Evolutionary conservation across 2,797 vertebrate species (phyloP).

Genomic region (Manis crassicaudata): DNA sequence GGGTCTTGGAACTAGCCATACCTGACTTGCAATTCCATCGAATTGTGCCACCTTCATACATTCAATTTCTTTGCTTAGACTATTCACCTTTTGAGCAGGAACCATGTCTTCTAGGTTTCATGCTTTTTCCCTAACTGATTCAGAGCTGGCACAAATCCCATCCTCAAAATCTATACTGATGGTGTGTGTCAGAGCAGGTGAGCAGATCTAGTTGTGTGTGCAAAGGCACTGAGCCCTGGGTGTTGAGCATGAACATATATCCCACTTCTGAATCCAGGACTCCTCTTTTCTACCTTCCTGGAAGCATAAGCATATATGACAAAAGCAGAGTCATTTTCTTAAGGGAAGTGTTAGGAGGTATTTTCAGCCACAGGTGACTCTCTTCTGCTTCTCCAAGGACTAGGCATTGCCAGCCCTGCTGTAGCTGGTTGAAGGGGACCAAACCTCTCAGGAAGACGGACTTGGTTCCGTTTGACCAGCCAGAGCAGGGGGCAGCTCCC

Average conservation of each 20-base stretch:
- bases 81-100: neutral
- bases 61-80: neutral
- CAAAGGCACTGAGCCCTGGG: neutral
- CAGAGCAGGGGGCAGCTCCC: constrained; percentile 94
- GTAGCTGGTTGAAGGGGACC: constrained; percentile 99
- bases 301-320: neutral
- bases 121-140: neutral
- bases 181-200: neutral
- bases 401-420: constrained; percentile 88
- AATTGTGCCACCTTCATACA: neutral
- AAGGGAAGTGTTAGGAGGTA: neutral
- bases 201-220: neutral
- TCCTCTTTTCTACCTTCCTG: neutral
- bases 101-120: neutral
- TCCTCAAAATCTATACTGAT: neutral
- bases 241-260: neutral
- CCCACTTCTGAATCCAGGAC: neutral
- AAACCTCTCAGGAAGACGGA: constrained; percentile 99
- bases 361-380: neutral
- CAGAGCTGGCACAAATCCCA: neutral
- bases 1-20: neutral
- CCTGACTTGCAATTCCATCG: neutral
- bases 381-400: neutral
- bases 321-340: neutral
- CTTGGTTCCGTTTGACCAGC: constrained; percentile 99